Base-by-base conservation (phyloP, 1,140 invertebrate species). In the Dreissena polymorpha region DNA sequence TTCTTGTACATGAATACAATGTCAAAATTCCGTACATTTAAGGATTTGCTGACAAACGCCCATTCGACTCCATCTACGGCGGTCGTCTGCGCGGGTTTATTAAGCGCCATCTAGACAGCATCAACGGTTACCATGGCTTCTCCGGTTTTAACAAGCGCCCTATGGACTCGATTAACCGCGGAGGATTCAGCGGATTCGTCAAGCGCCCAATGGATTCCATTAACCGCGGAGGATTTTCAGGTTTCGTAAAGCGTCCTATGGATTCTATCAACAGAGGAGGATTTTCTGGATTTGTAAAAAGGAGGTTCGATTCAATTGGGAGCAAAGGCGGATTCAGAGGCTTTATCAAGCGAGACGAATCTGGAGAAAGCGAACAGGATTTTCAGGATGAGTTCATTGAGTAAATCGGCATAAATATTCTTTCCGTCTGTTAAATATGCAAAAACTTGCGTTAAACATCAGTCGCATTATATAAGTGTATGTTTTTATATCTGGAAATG, bases 161-260 rank as follows among this genome's bases (percentile, higher is more conserved):
- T n/a, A 84, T 87, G 63, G 81, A 87, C 53, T 79, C 84, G 13
- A 76, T 86, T 10, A 27, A 72, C 16, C 50, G 63, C 18, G 77
- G 84, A 27, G 72, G 77, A 60, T 27, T 86, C 12, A 57, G 67
- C 23, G 77, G 84, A 18, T 87, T 85, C 60, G 73, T 69, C 13
- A 85, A 87, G 55, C 72, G 84, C 10, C 72, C 70, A 0, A 72
- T 87, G 23, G 78, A 87, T 25, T 76, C 72, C 23, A 86, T 86
- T 50, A 25, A 68, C n/a, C 29, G 77, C 18, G 69, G 82, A 21
- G 74, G 85, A 14, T 39, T 86, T 27, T 65, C 49, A 25, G 49
- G 70, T 1, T 86, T 85, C 63, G 78, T 27, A 2, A 80, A 84
- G 64, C 65, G 63, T 27, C 60, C 83, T 10, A 81, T 86, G 64